Base-by-base conservation (phyloP, 2,113 vertebrate genomes). In the Cyprinus carpio region DNA sequence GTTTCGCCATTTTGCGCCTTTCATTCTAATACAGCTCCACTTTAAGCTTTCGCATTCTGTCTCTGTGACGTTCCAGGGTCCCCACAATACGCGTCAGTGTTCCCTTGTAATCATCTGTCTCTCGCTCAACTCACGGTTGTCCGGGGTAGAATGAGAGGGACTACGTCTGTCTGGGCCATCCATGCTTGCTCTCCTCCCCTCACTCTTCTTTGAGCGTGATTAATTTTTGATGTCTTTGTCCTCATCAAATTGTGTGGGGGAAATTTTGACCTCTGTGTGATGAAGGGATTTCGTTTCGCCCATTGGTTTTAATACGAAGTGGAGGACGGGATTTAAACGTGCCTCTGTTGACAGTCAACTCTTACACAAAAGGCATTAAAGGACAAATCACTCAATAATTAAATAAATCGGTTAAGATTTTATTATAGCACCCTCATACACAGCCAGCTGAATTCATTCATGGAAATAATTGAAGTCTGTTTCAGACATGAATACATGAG, bases 161-260 rank as follows among this genome's bases (percentile, higher is more conserved):
- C 88, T 93, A 93, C 87, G 91, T 94, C 93, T 93, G 92, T 94
- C 87, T 89, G 88, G 90, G n/a, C 94, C 94, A 94, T 95, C 94
- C n/a, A n/a, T 95, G 94, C 92, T 79, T n/a, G 49, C 87, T 27
- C 82, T 84, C 69, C n/a, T 64, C n/a, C n/a, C 25, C 58, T 89
- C 89, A 4, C 85, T 81, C 90, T 85, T 89, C 90, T 90, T 87
- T 94, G 93, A 94, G 93, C 92, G 93, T n/a, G 93, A 95, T 95
- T 95, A 95, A 92, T 84, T 88, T 87, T 82, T 84, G 82, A 85
- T 75, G 85, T 91, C 85, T 91, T 91, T 89, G 86, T 89, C 85
- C n/a, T 91, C 87, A 90, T 93, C 87, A 88, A n/a, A n/a, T 62
- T 62, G 77, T 81, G 72, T 54, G 12, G 51, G 65, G 31, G n/a